Conservation (phyloP, 2,113 vertebrate genomes). For the Pampusana beccarii region DNA sequence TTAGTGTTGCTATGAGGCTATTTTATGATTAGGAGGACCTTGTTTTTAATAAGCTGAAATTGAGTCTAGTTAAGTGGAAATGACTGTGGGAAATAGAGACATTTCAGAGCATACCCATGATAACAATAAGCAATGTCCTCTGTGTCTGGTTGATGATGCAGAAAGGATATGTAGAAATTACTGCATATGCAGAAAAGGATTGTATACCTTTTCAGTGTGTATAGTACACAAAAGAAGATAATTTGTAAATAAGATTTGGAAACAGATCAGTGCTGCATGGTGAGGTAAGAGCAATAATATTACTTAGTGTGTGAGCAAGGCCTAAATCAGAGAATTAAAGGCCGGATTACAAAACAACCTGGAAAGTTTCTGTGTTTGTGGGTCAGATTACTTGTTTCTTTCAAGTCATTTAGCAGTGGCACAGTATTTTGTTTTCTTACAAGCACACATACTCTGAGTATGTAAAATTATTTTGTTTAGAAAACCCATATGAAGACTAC, state of each 20-base stretch:
- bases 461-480: not conserved
- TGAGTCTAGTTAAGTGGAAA: not conserved
- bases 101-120: not conserved
- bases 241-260: not conserved
- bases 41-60: conserved; percentile 33
- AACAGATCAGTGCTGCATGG: not conserved
- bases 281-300: not conserved
- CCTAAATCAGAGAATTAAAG: not conserved
- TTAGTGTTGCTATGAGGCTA: not conserved
- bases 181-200: not conserved
- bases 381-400: not conserved
- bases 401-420: not conserved
- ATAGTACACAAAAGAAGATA: not conserved
- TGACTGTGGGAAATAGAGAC: not conserved
- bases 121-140: not conserved
- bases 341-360: not conserved
- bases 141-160: not conserved
- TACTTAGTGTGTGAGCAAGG: not conserved
- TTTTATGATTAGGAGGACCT: not conserved
- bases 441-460: not conserved
- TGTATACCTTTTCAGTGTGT: not conserved
- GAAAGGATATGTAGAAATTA: not conserved
- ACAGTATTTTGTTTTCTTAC: not conserved
- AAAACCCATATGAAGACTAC: not conserved
- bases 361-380: not conserved